Evolutionary conservation across 2,113 vertebrate species (phyloP).

Genomic region (Sinocyclocheilus anshuiensis): DNA sequence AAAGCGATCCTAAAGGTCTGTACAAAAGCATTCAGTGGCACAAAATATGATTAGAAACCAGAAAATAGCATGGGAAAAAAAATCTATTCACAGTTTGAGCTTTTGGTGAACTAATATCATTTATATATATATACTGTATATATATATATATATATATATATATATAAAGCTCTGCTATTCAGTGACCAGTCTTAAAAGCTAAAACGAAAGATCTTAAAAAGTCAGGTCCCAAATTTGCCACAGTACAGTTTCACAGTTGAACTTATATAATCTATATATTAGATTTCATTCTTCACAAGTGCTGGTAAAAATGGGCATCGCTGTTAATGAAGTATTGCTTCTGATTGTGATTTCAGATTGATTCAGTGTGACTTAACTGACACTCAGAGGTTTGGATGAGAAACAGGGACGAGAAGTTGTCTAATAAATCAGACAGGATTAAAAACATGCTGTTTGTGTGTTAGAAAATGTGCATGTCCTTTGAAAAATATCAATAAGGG

Average conservation of each 20-base stretch:
- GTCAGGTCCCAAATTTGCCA: slow-evolving; percentile 31
- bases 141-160: neutral
- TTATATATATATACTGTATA: neutral
- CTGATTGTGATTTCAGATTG: neutral
- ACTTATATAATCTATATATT: slow-evolving; percentile 64
- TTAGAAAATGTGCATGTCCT: neutral
- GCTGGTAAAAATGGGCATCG: slow-evolving; percentile 61
- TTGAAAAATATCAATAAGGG: no score
- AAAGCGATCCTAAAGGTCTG: neutral
- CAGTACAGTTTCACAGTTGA: slow-evolving; percentile 70
- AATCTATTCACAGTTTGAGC: slow-evolving; percentile 46
- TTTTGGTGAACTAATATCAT: slow-evolving; percentile 7
- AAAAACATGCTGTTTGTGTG: neutral
- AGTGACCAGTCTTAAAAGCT: neutral
- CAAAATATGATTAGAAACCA: neutral
- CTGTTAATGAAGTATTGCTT: neutral
- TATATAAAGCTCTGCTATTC: neutral
- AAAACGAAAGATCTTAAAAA: neutral
- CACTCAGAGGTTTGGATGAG: no score
- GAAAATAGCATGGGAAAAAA: neutral
- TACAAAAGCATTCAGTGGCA: slow-evolving; percentile 3
- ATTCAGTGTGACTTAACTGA: neutral
- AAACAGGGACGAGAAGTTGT: neutral
- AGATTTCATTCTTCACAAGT: slow-evolving; percentile 73
- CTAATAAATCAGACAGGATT: neutral